A percentile compares a stretch with the other conserved stretches of the same genome.
phyloP scores from a whole-genome alignment of 2,888 invertebrate species.

The Dynastes tityus region DNA sequence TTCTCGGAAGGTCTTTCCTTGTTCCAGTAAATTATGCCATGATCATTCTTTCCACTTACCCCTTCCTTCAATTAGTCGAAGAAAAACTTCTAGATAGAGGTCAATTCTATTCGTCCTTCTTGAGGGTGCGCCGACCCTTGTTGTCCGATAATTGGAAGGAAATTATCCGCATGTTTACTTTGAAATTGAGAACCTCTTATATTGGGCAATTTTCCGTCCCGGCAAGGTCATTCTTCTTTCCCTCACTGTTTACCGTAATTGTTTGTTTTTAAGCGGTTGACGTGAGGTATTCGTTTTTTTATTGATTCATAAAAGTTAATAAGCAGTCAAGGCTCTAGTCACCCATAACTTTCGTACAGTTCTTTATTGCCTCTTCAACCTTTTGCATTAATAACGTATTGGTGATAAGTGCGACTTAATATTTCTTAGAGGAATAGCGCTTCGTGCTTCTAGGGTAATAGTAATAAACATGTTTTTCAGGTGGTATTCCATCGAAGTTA shows the following conservation, averaged over 20 bases:
- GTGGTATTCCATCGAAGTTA: too few relatives aligned
- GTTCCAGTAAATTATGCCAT: not conserved
- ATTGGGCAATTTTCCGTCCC: conserved; percentile 3
- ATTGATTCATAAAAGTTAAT: conserved; percentile 27
- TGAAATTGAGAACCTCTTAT: conserved; percentile 1
- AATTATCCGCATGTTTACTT: not conserved
- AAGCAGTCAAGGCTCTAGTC: not conserved
- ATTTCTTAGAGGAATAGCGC: too few relatives aligned
- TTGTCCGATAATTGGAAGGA: not conserved
- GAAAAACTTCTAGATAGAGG: not conserved
- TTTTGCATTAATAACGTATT: not conserved
- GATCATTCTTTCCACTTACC: not conserved
- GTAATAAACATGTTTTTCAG: not conserved
- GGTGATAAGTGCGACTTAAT: not conserved
- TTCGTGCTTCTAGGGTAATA: not conserved
- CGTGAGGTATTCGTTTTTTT: not conserved
- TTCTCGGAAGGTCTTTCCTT: not conserved
- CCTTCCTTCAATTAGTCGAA: not conserved
- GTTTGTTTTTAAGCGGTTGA: conserved; percentile 11
- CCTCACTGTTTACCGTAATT: conserved; percentile 1
- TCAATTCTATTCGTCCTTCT: not conserved
- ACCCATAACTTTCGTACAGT: not conserved
- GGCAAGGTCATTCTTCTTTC: not conserved
- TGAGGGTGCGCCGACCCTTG: conserved; percentile 12
- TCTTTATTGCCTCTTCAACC: conserved; percentile 9